Percentiles rank a stretch among this genome's conserved stretches.
These are phyloP conservation scores for Dysmachus trigonus DNA, from an alignment of 2,888 invertebrate species.

Conservation along the genomic window DNA sequence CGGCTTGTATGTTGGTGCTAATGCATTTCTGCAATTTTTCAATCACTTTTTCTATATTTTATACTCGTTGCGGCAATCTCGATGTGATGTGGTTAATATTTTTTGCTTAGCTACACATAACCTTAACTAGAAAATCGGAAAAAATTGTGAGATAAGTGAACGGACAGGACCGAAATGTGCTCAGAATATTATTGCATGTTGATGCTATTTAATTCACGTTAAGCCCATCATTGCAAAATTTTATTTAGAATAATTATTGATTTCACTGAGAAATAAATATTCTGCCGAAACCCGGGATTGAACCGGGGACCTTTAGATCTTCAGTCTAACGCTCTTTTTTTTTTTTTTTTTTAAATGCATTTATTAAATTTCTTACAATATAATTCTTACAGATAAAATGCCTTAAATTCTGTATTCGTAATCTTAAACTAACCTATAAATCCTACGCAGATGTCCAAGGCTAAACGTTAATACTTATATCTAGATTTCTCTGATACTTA, in stretches of 20 bases:
- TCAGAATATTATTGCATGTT: background rate
- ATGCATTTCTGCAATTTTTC: background rate
- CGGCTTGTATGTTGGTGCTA: background rate
- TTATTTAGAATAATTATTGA: background rate
- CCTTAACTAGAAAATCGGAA: background rate
- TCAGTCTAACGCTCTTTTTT: conserved; percentile 83
- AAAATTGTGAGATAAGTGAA: background rate
- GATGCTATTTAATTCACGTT: background rate
- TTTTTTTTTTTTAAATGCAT: too few species aligned
- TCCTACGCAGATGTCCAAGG: too few species aligned
- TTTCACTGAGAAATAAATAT: background rate
- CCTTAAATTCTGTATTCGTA: too few species aligned
- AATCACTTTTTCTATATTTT: background rate
- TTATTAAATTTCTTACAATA: too few species aligned
- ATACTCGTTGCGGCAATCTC: background rate
- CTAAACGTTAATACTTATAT: too few species aligned
- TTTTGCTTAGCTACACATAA: background rate
- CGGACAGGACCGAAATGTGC: background rate
- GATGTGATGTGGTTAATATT: background rate
- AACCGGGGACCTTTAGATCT: conserved; percentile 80
- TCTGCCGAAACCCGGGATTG: conserved; percentile 78
- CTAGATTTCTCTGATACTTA: too few species aligned
- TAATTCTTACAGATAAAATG: too few species aligned
- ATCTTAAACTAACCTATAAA: too few species aligned
- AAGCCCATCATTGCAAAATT: background rate